Percentiles rank a stretch among this genome's conserved stretches.
phyloP scores from a whole-genome alignment of 2,797 vertebrate genomes.

The Rhinichthys osculus region DNA sequence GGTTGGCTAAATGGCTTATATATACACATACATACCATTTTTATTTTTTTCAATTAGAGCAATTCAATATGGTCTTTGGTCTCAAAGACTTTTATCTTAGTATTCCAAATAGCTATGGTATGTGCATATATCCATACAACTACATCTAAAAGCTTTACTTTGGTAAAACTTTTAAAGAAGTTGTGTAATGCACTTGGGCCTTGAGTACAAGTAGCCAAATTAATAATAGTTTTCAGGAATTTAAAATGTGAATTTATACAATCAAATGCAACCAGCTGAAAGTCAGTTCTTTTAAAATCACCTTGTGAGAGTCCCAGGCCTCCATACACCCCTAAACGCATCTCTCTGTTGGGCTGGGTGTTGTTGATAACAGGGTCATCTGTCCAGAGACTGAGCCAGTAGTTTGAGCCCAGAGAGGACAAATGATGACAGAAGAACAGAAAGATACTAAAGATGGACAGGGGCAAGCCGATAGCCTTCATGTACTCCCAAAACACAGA shows the following conservation, averaged over 20 bases:
- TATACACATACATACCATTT: too few relatives aligned
- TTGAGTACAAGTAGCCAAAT: not conserved
- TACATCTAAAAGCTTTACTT: not conserved
- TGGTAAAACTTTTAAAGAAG: not conserved
- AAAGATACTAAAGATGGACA: conserved; percentile 85
- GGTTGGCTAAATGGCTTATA: not conserved
- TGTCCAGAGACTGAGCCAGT: conserved; percentile 96
- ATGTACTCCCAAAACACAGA: conserved; percentile 93
- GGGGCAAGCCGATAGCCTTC: conserved; percentile 86
- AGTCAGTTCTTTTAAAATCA: conserved; percentile 59
- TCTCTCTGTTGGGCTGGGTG: conserved; percentile 83
- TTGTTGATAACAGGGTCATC: conserved; percentile 92
- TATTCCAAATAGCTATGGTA: too few relatives aligned
- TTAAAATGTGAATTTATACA: not conserved
- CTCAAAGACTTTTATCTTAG: not conserved
- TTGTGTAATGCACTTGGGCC: not conserved
- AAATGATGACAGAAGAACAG: conserved; percentile 88
- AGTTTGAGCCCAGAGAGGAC: conserved; percentile 89
- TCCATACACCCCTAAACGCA: conserved; percentile 90
- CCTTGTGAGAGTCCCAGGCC: conserved; percentile 89
- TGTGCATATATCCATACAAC: not conserved
- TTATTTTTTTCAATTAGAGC: not conserved
- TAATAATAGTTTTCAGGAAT: not conserved
- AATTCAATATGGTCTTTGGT: not conserved
- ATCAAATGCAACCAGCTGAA: not conserved